Evolutionary conservation across 2,113 vertebrate species (phyloP).

Genomic region (Tyrannus savana): DNA sequence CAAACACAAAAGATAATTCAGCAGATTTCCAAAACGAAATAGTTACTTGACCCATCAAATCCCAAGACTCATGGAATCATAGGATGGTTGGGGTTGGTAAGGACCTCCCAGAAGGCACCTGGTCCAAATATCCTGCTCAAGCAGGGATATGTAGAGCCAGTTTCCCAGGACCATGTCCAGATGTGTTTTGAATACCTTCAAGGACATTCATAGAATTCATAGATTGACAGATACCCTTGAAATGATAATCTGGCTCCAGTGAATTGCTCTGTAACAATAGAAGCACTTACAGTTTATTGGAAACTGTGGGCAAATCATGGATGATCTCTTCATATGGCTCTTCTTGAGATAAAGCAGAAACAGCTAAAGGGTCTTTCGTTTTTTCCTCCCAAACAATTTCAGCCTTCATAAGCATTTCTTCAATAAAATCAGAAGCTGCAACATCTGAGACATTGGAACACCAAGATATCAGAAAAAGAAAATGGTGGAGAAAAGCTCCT

Average conservation of each 20-base stretch:
- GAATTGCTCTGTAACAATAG: background rate
- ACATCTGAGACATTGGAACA: conserved; percentile 75
- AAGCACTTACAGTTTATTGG: conserved; percentile 85
- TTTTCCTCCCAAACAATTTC: conserved; percentile 85
- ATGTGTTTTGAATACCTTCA: background rate
- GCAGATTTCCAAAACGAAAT: background rate
- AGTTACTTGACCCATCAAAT: background rate
- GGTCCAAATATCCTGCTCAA: background rate
- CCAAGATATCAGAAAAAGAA: background rate
- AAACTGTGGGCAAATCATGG: conserved; percentile 76
- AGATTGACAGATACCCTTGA: background rate
- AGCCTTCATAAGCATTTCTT: conserved; percentile 84
- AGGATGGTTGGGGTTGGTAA: background rate
- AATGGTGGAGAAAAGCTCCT: background rate
- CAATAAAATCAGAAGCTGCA: conserved; percentile 84
- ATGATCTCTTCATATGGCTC: conserved; percentile 81
- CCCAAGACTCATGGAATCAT: background rate
- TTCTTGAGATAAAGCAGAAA: conserved; percentile 70
- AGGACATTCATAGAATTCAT: background rate
- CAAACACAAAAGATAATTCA: background rate
- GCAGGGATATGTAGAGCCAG: fast-evolving
- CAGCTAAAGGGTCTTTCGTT: conserved; percentile 72
- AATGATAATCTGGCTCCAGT: background rate
- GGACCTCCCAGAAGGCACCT: background rate
- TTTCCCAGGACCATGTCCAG: background rate